Evolutionary conservation across 2,797 vertebrate species (phyloP).

Genomic region (Pangasius djambal): DNA sequence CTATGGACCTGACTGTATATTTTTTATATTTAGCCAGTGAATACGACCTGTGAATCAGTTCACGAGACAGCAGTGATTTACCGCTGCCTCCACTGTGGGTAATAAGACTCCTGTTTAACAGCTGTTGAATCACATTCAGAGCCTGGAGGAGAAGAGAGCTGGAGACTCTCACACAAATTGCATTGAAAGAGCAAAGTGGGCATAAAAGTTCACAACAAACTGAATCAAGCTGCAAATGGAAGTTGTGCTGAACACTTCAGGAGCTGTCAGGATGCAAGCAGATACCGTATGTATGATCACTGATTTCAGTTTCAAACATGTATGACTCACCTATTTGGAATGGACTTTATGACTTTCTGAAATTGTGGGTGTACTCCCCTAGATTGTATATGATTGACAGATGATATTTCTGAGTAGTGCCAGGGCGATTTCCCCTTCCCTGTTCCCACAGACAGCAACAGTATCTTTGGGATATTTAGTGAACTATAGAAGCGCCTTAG

Average conservation of each 20-base stretch:
- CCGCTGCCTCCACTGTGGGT: constrained; percentile 42
- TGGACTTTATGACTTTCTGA: background rate
- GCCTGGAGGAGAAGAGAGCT: constrained; percentile 54
- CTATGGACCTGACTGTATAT: too few relatives aligned
- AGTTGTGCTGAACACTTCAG: constrained; percentile 35
- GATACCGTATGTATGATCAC: constrained; percentile 1
- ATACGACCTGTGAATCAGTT: constrained; percentile 45
- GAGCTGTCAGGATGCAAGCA: constrained; percentile 29
- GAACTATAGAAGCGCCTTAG: background rate
- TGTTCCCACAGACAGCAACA: background rate
- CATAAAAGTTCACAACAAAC: constrained; percentile 70
- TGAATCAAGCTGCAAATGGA: constrained; percentile 61
- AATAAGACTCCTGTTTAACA: constrained; percentile 65
- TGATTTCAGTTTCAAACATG: background rate
- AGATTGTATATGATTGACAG: background rate
- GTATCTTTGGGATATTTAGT: background rate
- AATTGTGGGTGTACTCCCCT: background rate
- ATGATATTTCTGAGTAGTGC: background rate
- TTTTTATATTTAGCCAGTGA: constrained; percentile 49
- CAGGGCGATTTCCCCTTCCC: background rate
- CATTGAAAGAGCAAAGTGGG: constrained; percentile 68
- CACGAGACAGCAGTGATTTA: constrained; percentile 56
- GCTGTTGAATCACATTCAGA: constrained; percentile 64
- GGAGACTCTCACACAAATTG: constrained; percentile 72
- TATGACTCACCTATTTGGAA: background rate